Conservation (phyloP, 2,113 vertebrate genomes). For the Ceratotherium simum region DNA sequence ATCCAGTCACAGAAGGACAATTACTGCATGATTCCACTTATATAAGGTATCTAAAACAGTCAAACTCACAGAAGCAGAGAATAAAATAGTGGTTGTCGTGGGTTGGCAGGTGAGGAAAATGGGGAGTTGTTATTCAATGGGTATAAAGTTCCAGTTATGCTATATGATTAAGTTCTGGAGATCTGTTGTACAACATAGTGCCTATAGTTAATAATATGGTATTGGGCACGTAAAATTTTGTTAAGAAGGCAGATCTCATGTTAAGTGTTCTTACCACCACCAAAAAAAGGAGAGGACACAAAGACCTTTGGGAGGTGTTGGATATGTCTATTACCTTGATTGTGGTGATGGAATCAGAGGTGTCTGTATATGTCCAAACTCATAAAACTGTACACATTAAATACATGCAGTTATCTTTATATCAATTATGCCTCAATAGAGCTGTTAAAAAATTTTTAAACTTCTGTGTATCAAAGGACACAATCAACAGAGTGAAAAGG, state of each 20-base stretch:
- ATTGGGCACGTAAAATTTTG: not conserved
- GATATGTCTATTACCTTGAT: not conserved
- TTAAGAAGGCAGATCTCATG: not conserved
- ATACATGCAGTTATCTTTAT: not conserved
- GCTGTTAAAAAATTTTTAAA: not conserved
- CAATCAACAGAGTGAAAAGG: not conserved
- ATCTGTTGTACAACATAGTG: not conserved
- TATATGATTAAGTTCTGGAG: not conserved
- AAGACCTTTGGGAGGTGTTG: not conserved
- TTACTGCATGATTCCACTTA: not conserved
- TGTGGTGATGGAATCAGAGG: not conserved
- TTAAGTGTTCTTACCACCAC: not conserved
- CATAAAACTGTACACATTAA: not conserved
- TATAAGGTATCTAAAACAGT: not conserved
- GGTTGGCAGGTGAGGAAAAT: not conserved
- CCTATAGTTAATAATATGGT: not conserved
- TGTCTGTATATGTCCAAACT: not conserved
- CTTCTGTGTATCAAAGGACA: not conserved
- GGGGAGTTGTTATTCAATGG: not conserved
- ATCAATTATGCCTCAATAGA: not conserved
- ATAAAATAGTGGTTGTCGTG: not conserved
- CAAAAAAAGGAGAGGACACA: not conserved
- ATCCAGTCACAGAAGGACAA: not conserved
- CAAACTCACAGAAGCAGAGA: not conserved
- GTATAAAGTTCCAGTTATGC: not conserved